Base-by-base conservation (phyloP, 1,140 invertebrate genomes). In the Cydia fagiglandana region DNA sequence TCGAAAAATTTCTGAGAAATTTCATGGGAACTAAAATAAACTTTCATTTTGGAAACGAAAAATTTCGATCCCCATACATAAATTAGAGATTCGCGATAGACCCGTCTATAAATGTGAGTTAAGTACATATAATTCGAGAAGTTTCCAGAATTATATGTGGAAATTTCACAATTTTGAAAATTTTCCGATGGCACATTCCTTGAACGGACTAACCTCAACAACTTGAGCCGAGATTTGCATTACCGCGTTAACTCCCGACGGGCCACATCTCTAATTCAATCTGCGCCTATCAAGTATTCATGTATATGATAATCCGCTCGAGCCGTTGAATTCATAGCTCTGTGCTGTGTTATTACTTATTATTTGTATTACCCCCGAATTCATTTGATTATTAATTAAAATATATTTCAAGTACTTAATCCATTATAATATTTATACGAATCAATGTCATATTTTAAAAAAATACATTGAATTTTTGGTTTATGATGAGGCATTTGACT, bases 231-330 rank as follows among this genome's bases (percentile, higher is more conserved):
- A 24, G 64, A 74, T 77, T 77, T 74, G 24, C 73, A 53, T 47
- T 34, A 75, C 74, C 24, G 41, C 53, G 28, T 53, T 68, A 73
- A 15, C 17, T 73, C 73, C 66, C 61, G 77, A 53, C 73, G 47
- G 53, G 75, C 75, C 74, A 64, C 77, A 73, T 70, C 70, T 81
- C 79, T 86, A 88, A 88, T 88, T 88, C 85, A 90, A 90, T 90
- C 81, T 79, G 75, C 76, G 77, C 77, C 85, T 85, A 90, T 90
- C 86, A 86, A 90, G 89, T 88, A 90, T 90, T 90, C 87, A 90
- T 90, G 84, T 76, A 85, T 86, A 88, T 88, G 85, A 86, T 89
- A 86, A 87, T 87, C 83, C 83, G 75, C 83, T 75, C 73, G 76
- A 74, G 68, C 77, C 77, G 75, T 75, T 66, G 15, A 45, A 17